These are phyloP conservation scores for Elaphurus davidianus DNA, from an alignment of 2,113 vertebrate genomes.

Conservation along the genomic window DNA sequence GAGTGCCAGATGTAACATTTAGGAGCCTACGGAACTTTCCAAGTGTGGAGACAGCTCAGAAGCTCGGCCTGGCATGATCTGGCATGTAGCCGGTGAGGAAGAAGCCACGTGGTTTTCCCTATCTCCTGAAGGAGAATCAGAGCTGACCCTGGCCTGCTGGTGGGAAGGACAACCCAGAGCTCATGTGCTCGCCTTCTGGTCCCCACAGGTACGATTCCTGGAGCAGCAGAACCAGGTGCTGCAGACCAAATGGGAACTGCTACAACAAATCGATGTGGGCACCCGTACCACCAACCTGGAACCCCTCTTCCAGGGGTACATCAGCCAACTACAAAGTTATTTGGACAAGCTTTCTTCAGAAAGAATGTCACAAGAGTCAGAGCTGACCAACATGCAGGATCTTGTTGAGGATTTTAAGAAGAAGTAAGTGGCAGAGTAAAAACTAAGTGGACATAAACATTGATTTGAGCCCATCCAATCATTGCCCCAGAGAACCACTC, in stretches of 20 bases:
- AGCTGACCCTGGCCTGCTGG: background rate
- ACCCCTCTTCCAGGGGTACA: constrained; percentile 86
- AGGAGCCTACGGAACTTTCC: background rate
- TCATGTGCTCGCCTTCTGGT: background rate
- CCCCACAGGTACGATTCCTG: constrained; percentile 85
- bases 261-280: constrained; percentile 79
- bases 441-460: background rate
- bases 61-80: background rate
- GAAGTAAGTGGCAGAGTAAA: constrained; percentile 79
- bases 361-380: constrained; percentile 85
- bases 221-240: constrained; percentile 89
- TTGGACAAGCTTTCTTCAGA: constrained; percentile 83
- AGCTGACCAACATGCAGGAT: constrained; percentile 88
- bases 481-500: background rate
- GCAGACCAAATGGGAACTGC: constrained; percentile 86
- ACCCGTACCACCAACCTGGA: constrained; percentile 80
- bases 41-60: background rate
- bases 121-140: rapidly evolving
- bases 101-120: background rate
- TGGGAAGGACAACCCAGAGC: background rate
- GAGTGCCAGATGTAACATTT: background rate
- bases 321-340: constrained; percentile 83
- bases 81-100: background rate
- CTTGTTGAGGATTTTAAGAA: constrained; percentile 90
- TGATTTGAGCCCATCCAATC: background rate